Conservation (phyloP, 1,140 invertebrate genomes). For the Parasteatoda tepidariorum region DNA sequence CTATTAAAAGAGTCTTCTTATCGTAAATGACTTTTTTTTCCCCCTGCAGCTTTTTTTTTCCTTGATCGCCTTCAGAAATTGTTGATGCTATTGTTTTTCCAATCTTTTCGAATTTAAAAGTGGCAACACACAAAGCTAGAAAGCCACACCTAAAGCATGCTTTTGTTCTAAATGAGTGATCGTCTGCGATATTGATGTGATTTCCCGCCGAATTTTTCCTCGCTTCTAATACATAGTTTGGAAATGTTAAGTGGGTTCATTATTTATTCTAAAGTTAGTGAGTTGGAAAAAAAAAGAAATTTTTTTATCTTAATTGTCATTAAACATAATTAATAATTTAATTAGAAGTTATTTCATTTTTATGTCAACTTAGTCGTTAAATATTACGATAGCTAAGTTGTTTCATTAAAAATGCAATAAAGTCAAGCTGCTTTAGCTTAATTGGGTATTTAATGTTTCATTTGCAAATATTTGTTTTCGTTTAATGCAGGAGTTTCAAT, state of each 20-base stretch:
- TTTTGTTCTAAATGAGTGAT: not conserved
- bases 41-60: not conserved
- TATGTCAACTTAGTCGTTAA: not conserved
- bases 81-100: conserved; percentile 4
- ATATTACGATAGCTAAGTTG: not conserved
- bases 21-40: conserved; percentile 12
- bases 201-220: not conserved
- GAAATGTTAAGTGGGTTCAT: not conserved
- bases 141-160: not conserved
- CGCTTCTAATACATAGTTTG: not conserved
- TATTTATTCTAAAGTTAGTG: not conserved
- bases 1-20: conserved; percentile 4
- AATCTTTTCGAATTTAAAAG: not conserved
- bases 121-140: not conserved
- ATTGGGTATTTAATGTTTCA: too few relatives aligned
- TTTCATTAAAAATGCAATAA: not conserved
- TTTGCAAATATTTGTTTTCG: too few relatives aligned
- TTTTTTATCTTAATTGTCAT: not conserved
- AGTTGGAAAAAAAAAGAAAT: not conserved
- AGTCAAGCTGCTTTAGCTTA: too few relatives aligned
- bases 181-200: not conserved
- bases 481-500: not conserved
- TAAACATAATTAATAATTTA: not conserved
- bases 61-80: not conserved
- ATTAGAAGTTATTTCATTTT: not conserved